Base-by-base conservation (phyloP, 2,888 invertebrate species). In the Zygaena filipendulae region DNA sequence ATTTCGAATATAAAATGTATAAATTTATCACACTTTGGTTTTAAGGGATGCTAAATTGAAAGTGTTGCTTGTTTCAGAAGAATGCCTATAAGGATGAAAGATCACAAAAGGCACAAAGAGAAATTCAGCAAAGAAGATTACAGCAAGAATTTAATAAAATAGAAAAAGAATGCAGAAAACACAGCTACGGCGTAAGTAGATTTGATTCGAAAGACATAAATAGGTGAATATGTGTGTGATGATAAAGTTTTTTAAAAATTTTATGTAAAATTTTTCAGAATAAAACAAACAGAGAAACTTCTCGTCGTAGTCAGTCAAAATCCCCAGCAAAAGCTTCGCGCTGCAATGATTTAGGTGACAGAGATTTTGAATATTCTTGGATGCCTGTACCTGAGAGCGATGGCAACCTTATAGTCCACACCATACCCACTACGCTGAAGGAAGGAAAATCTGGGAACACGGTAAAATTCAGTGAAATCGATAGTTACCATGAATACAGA, bases 361-460 rank as follows among this genome's bases (percentile, higher is more conserved):
- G 47, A 29, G 61, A 70, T 33, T 59, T 66, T 23, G 59, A 71
- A 38, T 79, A 77, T 36, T 72, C 77, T 5, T 79, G 77, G 77
- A 67, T 77, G 70, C 77, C 77, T 3, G 69, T 75, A 1, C 79
- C 77, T 0, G 77, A 77, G n/a, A 49, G 62, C 24, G 74, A 75
- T 27, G 49, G 52, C 2, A 66, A 54, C 27, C 53, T 74, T 1
- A 67, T 64, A 6, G 54, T 74, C 7, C 79, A 77, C 36, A 60
- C 70, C 2, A 63, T 77, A 40, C 68, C 74, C 2, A 67, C 57
- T 5, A 46, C 49, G 11, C 36, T 56, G 2, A 59, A 52, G 24
- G 59, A 54, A 23, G 48, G 49, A 0, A 69, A 62, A 33, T 35
- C 49, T 10, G 55, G 51, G n/a, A 70, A 67, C 29, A 49, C 51